Conservation (phyloP, 1,140 invertebrate genomes). For the Ips nitidus region DNA sequence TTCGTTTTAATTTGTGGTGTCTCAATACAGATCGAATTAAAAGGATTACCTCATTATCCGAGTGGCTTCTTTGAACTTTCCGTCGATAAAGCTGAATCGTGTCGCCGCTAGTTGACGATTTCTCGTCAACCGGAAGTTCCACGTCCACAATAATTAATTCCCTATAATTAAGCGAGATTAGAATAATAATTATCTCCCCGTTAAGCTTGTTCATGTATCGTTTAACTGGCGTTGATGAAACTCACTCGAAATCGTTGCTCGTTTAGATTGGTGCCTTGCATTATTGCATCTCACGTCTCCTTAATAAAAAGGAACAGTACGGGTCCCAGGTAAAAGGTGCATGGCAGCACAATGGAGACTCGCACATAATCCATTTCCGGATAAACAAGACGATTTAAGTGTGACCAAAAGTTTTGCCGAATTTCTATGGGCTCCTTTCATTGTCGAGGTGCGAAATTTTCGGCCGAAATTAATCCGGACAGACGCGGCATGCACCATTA, state of each 20-base stretch:
- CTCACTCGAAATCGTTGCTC: too few relatives aligned
- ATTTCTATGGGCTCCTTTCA: slow-evolving; percentile 10
- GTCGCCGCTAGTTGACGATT: background rate
- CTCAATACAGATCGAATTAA: too few relatives aligned
- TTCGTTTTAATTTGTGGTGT: too few relatives aligned
- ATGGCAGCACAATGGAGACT: background rate
- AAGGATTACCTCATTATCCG: too few relatives aligned
- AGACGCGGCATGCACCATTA: slow-evolving; percentile 16
- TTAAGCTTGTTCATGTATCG: background rate
- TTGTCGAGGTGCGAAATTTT: slow-evolving; percentile 21
- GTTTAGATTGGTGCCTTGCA: too few relatives aligned
- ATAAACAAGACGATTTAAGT: slow-evolving; percentile 21
- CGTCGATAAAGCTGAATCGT: too few relatives aligned
- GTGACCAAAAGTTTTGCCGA: slow-evolving; percentile 21
- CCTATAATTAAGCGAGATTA: background rate
- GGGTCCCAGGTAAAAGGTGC: slow-evolving; percentile 6
- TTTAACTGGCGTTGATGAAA: background rate
- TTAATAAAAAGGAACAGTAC: background rate
- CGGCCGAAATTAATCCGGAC: slow-evolving; percentile 19
- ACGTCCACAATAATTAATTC: background rate
- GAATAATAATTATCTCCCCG: too few relatives aligned
- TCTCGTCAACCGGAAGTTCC: background rate
- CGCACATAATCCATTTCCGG: slow-evolving; percentile 17
- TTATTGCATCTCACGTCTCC: background rate
- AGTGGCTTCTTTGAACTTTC: too few relatives aligned